Base-by-base conservation (phyloP, 2,113 vertebrate genomes). In the Rynchops niger region DNA sequence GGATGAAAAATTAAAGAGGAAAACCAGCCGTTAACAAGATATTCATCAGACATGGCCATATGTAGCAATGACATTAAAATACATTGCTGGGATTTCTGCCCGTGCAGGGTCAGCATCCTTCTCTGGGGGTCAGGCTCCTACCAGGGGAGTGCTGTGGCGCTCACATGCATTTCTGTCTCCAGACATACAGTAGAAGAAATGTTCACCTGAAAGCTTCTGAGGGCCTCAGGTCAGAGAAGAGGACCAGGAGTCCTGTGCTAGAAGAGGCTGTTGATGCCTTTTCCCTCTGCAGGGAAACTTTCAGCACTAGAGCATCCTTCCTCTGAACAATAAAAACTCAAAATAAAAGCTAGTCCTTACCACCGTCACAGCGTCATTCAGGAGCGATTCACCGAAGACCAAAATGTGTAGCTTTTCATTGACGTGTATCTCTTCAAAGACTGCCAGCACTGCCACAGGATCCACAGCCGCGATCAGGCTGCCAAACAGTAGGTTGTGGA, bases 341-440 rank as follows among this genome's bases (percentile, higher is more conserved):
- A 30, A 6, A 6, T 2, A 22, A 38, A 82, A 34, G 36, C 42
- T 6, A 16, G 4, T 16, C 53, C 98, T 98, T 94, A 99, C 98
- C 98, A 99, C 98, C 0, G 98, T 98, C 18, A 99, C 98, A 0
- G 98, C 98, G 1, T 99, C 98, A 0, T 99, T 99, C 74, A 99
- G 98, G 58, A 99, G 97, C 0, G 98, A 99, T 66, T 99, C 98
- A 18, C 98, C 98, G 2, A 99, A 99, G 69, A 99, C 98, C 95
- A 99, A 77, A 85, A 99, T 98, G 82, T 99, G 98, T 19, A 99
- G 98, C 91, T 99, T 99, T 72, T 99, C 98, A 1, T 99, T 99
- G 65, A 99, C 98, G 0, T 99, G 98, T 93, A 99, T 99, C 97
- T 99, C 98, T 90, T 99, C 98, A 19, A 99, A 99, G 52, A 99